Evolutionary conservation across 2,888 invertebrate species (phyloP).

Genomic region (Macaria liturata): DNA sequence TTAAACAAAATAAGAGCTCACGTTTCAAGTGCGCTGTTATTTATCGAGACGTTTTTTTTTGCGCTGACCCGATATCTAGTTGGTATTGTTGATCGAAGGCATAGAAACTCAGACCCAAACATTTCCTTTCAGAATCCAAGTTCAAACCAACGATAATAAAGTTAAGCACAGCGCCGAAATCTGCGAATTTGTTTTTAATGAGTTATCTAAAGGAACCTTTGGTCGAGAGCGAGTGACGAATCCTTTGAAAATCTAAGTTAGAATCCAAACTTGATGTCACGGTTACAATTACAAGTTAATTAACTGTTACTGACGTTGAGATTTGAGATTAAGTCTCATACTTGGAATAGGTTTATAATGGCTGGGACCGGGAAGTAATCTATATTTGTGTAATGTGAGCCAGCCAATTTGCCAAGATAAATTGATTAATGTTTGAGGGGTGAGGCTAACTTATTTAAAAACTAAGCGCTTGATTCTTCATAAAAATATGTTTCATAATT

Average conservation of each 20-base stretch:
- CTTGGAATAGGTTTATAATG: neutral
- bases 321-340: conserved; percentile 38
- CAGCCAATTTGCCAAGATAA: too few relatives aligned
- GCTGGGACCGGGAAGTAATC: neutral
- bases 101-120: neutral
- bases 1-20: too few relatives aligned
- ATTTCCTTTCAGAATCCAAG: neutral
- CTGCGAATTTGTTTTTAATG: conserved; percentile 60
- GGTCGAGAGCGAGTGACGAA: conserved; percentile 45
- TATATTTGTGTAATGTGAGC: neutral
- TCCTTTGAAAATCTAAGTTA: conserved; percentile 62
- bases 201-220: conserved; percentile 57
- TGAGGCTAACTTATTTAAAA: too few relatives aligned
- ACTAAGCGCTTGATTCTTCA: too few relatives aligned
- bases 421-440: too few relatives aligned
- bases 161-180: conserved; percentile 27
- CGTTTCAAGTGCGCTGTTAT: too few relatives aligned
- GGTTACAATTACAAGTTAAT: conserved; percentile 63
- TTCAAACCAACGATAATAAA: conserved; percentile 15
- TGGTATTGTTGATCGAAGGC: too few relatives aligned
- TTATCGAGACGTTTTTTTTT: too few relatives aligned
- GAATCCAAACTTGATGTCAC: conserved; percentile 57
- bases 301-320: conserved; percentile 47
- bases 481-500: too few relatives aligned
- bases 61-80: too few relatives aligned